Conservation (phyloP, 2,888 invertebrate genomes). For the Agriotes lineatus region DNA sequence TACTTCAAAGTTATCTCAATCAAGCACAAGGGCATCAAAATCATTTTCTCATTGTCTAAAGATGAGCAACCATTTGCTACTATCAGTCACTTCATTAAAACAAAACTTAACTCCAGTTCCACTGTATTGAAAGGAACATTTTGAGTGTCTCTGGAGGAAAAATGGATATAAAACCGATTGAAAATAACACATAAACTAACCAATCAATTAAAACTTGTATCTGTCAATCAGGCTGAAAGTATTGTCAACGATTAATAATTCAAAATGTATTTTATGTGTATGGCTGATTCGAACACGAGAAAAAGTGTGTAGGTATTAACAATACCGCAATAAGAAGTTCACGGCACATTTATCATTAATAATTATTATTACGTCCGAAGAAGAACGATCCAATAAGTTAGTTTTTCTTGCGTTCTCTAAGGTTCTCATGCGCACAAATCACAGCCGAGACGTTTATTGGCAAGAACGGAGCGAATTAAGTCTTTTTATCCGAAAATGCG, state of each 20-base stretch:
- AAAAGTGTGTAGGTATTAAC: constrained; percentile 44
- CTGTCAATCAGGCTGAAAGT: constrained; percentile 46
- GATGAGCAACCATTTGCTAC: no score
- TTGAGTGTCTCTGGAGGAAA: constrained; percentile 29
- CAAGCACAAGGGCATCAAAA: no score
- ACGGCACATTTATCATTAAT: constrained; percentile 37
- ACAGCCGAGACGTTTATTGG: neutral
- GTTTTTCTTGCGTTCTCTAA: constrained; percentile 8
- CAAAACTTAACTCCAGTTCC: no score
- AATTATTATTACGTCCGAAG: constrained; percentile 32
- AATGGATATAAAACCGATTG: constrained; percentile 32
- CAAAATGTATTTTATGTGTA: constrained; percentile 44
- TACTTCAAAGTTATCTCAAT: no score
- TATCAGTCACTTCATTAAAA: no score
- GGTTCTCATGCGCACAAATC: constrained; percentile 12
- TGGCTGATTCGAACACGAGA: constrained; percentile 29
- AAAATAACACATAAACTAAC: constrained; percentile 43
- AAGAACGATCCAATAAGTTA: constrained; percentile 24
- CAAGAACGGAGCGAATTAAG: constrained; percentile 12
- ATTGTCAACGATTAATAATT: constrained; percentile 45
- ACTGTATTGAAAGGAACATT: no score
- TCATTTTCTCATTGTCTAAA: no score
- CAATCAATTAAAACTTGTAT: constrained; percentile 46
- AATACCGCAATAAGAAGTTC: constrained; percentile 39
- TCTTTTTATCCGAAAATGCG: constrained; percentile 14